These are phyloP conservation scores for Marmota monax DNA, from an alignment of 2,113 vertebrate species.

Conservation along the genomic window DNA sequence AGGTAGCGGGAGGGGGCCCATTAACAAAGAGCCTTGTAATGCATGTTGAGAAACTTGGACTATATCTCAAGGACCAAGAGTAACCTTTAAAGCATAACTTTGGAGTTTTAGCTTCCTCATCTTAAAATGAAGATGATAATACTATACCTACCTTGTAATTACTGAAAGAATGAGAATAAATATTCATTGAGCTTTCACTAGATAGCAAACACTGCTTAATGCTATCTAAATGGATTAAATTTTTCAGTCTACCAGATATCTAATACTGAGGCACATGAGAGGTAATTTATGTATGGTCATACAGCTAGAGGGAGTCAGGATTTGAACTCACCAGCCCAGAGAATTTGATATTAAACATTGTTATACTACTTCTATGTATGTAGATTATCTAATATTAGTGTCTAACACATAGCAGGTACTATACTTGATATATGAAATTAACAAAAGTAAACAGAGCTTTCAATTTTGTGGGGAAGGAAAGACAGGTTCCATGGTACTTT, in stretches of 20 bases:
- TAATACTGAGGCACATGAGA: not conserved
- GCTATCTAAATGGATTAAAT: not conserved
- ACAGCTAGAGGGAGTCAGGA: not conserved
- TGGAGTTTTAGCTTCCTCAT: not conserved
- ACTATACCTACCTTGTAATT: not conserved
- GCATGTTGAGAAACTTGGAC: not conserved
- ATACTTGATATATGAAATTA: constrained; percentile 5
- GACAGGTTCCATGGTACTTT: not conserved
- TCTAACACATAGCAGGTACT: not conserved
- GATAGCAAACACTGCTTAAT: not conserved
- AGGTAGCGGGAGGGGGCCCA: accelerated
- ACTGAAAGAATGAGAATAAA: not conserved
- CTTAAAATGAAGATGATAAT: not conserved
- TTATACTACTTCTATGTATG: constrained; percentile 13
- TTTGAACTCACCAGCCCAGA: not conserved
- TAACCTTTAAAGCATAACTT: not conserved
- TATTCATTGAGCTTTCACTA: not conserved
- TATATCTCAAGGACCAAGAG: not conserved
- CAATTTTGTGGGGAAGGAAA: not conserved
- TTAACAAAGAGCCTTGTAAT: not conserved
- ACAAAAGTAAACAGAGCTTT: constrained; percentile 4
- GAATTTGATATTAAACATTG: not conserved
- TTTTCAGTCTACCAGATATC: not conserved
- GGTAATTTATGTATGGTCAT: not conserved
- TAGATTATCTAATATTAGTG: not conserved